Evolutionary conservation across 92 coral and sea anemone genomes (phyloP), one percentile per base, ranked within the genome.

Genomic region (Epizoanthus ramosus): DNA sequence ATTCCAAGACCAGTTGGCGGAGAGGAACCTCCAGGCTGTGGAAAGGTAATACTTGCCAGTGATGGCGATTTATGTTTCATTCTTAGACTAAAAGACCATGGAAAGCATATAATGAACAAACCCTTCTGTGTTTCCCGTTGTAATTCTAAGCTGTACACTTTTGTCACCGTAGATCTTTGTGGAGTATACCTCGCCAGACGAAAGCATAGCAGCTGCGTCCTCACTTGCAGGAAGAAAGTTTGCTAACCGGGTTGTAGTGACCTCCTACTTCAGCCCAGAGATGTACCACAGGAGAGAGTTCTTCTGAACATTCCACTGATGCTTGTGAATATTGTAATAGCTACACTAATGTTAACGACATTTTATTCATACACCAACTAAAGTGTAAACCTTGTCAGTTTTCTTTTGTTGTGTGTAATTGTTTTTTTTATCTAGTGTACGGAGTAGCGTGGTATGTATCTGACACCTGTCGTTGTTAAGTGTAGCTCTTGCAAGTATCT

Each of bases 181-280:
- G 59, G 96, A 95, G 85, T 95, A 89, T 64, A 91, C 89, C 2
- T 81, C 98, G 17, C 60, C 91, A 7, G 95, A 90, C 3, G 98
- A 93, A 79, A 69, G 92, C 33, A 88, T 88, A 85, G 77, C 69
- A 47, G 98, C 98, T n/a, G 90, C 93, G n/a, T 90, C 89, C 18
- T 83, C 98, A 15, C 98, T 95, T 45, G 95, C 98, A 47, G 98
- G 98, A 67, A 89, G 98, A 45, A 95, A 95, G 93, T 95, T 95
- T 61, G 94, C 98, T 85, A 95, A 95, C 85, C 97, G 98, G 54
- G 96, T 93, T 57, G 98, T 93, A 5, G 98, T 93, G 70, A 94
- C 97, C 43, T 95, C 98, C 17, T 95, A 89, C 73, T 95, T 92
- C 68, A 89, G 79, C 33, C 92, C 91, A 9, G 95, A 92, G 63